phyloP scores from a whole-genome alignment of 2,797 vertebrate species.

The Lophotriccus pileatus region DNA sequence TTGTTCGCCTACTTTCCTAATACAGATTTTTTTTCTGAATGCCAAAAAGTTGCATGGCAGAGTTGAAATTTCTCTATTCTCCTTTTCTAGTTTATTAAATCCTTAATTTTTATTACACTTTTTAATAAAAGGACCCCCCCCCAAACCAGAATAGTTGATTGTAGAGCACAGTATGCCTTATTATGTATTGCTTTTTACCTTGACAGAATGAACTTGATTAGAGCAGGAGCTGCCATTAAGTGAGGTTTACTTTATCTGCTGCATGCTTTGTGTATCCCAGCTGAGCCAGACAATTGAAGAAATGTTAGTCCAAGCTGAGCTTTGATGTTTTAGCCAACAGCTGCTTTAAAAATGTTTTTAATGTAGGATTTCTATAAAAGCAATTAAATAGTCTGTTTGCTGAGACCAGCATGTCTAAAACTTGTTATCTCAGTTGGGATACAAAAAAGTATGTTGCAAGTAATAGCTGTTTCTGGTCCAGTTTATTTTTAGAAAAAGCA shows the following conservation, averaged over 20 bases:
- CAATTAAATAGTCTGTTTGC: conserved; percentile 43
- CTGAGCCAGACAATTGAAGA: conserved; percentile 42
- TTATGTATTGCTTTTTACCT: conserved; percentile 19
- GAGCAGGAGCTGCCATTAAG: conserved; percentile 9
- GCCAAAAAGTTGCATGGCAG: background rate
- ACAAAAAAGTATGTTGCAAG: background rate
- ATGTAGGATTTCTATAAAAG: conserved; percentile 29
- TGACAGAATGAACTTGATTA: conserved; percentile 39
- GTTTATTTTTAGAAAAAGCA: conserved; percentile 28
- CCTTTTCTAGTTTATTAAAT: background rate
- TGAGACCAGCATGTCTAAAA: conserved; percentile 31
- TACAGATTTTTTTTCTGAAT: background rate
- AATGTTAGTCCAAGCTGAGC: conserved; percentile 52
- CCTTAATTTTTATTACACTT: conserved; percentile 6
- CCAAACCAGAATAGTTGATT: background rate
- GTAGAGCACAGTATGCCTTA: background rate
- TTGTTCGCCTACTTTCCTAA: background rate
- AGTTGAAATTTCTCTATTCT: background rate
- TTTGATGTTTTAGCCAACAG: conserved; percentile 51
- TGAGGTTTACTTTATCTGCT: conserved; percentile 47
- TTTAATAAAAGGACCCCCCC: background rate
- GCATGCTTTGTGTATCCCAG: background rate
- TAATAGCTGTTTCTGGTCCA: conserved; percentile 22
- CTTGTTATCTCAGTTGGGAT: conserved; percentile 48
- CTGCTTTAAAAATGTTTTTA: conserved; percentile 38